Conservation (phyloP, 2,113 vertebrate species). For the Muntiacus muntjak region DNA sequence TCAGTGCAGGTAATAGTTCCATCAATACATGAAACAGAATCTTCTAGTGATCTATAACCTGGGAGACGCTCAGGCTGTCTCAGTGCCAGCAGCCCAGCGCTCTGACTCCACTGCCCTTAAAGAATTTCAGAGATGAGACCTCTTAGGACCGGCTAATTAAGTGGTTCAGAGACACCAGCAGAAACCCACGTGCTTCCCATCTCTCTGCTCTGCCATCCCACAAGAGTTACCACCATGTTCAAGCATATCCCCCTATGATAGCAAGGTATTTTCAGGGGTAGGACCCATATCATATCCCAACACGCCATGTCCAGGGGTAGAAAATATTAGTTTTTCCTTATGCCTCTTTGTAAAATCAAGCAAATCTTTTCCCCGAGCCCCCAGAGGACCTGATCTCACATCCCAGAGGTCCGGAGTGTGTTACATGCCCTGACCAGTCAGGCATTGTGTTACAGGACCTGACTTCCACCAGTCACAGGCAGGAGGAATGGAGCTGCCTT, state of each 20-base stretch:
- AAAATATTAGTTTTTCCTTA: not conserved
- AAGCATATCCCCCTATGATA: accelerated
- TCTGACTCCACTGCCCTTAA: not conserved
- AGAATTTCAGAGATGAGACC: not conserved
- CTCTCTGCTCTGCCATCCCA: not conserved
- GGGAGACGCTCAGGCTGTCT: no score
- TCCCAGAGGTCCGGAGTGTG: not conserved
- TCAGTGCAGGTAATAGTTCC: not conserved
- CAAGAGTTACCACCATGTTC: not conserved
- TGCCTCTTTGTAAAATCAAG: not conserved
- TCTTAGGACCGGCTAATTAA: not conserved
- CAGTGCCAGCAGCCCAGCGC: not conserved
- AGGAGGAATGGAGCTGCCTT: not conserved
- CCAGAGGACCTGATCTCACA: not conserved
- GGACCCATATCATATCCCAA: not conserved
- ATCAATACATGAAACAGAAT: not conserved
- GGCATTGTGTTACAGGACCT: not conserved
- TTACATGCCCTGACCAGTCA: not conserved
- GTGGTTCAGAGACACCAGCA: not conserved
- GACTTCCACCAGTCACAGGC: not conserved
- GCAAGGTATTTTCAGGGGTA: not conserved
- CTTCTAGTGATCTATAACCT: not conserved
- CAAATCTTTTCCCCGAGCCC: not conserved
- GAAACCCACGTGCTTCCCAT: not conserved
- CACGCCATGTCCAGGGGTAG: not conserved